Base-by-base conservation (phyloP, 2,888 invertebrate species). In the Cheilosia soror region DNA sequence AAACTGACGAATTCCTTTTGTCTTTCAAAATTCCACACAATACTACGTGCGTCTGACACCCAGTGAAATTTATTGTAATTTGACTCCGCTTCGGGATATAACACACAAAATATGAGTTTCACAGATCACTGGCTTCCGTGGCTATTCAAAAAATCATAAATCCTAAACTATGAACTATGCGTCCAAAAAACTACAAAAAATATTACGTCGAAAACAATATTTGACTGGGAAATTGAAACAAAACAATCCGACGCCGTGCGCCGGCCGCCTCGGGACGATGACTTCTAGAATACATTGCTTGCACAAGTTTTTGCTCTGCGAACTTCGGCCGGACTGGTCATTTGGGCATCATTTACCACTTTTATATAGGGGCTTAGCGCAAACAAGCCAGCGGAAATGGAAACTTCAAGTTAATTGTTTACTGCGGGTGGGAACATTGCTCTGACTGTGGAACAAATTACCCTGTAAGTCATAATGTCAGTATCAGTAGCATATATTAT, bases 61-160 rank as follows among this genome's bases (percentile, higher is more conserved):
- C 47, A 47, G 0, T 42, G n/a, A 63, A 63, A 49, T 33, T 4
- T 63, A 63, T 63, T 63, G 20, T 20, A 20, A 65, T 60, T 60
- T 29, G 13, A 40, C 1, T 57, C 11, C 20, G 6, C 11, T 5
- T 15, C 49, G 31, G 31, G 0, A 29, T 9, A 53, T 53, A 63
- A 55, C 44, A 44, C n/a, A 47, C 20, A 58, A 76, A 68, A 60
- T 51, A 60, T 49, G 49, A 49, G 65, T 57, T 40, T 29, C 37
- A 5, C 66, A 60, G 31, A 31, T 31, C 40, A 49, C 33, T 31
- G 66, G 31, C 3, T 25, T 49, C 42, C 40, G 49, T 11, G 31
- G n/a, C 20, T 58, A 68, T 60, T 76, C 49, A 58, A 68, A 76
- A 76, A 60, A 60, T 49, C 75, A 75, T 75, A 75, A 75, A 75